Conservation (phyloP, 2,888 invertebrate species). For the Rambutsinella grinnellia region DNA sequence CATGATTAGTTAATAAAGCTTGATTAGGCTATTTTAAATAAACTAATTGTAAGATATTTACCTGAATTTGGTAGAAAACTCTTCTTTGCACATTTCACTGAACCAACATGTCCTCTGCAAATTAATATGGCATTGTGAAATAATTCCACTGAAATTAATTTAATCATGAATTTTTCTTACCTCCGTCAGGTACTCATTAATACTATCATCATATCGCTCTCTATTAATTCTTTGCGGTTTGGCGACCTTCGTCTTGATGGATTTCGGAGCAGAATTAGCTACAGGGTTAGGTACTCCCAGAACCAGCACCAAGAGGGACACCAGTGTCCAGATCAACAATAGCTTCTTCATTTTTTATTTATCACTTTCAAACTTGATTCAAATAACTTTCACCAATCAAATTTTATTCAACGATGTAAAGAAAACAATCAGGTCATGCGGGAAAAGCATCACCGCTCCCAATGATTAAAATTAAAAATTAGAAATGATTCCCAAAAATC, state of each 20-base stretch:
- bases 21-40: no score
- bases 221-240: slow-evolving; percentile 41
- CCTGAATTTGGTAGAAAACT: slow-evolving; percentile 68
- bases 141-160: background rate
- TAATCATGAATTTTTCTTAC: slow-evolving; percentile 70
- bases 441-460: no score
- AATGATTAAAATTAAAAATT: no score
- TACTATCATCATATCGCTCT: slow-evolving; percentile 77
- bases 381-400: no score
- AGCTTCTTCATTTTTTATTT: no score
- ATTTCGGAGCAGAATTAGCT: slow-evolving; percentile 34
- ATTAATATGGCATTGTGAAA: background rate
- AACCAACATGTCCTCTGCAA: slow-evolving; percentile 91
- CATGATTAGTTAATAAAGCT: slow-evolving; percentile 3
- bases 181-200: slow-evolving; percentile 86
- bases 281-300: slow-evolving; percentile 33
- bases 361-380: no score
- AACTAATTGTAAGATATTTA: background rate
- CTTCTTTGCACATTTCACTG: slow-evolving; percentile 94
- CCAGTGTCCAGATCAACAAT: slow-evolving; percentile 5
- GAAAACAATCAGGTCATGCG: no score
- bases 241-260: slow-evolving; percentile 32
- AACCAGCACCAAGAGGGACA: slow-evolving; percentile 1
- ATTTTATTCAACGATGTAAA: no score
- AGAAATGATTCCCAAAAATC: no score